Conservation (phyloP, 2,113 vertebrate genomes). For the Potamarius usumacintae region DNA sequence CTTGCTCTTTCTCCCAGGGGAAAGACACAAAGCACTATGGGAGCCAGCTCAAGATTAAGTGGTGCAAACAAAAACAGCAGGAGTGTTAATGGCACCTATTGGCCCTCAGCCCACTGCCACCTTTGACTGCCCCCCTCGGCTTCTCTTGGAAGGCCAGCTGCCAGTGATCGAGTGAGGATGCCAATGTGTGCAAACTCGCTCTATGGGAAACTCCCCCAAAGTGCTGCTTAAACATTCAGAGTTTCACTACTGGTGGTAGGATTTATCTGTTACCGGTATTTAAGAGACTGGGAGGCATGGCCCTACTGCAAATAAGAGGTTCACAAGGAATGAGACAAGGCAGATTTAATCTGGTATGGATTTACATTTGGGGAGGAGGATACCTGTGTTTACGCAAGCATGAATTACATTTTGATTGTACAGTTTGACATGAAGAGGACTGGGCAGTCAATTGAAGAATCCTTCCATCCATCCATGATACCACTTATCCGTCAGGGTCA, state of each 20-base stretch:
- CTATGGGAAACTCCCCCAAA: slow-evolving; percentile 44
- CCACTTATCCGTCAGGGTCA: too few species aligned
- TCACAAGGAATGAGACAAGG: background rate
- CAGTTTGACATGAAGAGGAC: background rate
- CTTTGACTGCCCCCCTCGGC: slow-evolving; percentile 57
- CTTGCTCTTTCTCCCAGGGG: background rate
- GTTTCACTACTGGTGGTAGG: slow-evolving; percentile 31
- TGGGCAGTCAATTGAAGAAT: background rate
- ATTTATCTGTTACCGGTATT: slow-evolving; percentile 8
- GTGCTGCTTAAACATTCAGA: slow-evolving; percentile 43
- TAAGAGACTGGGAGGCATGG: background rate
- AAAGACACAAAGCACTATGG: background rate
- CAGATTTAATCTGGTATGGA: background rate
- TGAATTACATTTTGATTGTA: slow-evolving; percentile 5
- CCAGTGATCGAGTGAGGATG: slow-evolving; percentile 53
- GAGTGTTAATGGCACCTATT: slow-evolving; percentile 43
- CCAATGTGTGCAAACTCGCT: slow-evolving; percentile 57
- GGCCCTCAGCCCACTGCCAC: slow-evolving; percentile 46
- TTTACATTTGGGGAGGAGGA: background rate
- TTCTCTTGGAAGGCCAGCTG: slow-evolving; percentile 44
- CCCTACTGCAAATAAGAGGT: background rate
- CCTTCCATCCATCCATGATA: too few species aligned
- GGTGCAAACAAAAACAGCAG: slow-evolving; percentile 40
- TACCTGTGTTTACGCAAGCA: background rate
- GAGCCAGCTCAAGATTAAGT: slow-evolving; percentile 26